Evolutionary conservation across 2,888 invertebrate species (phyloP), one percentile per base, ranked within the genome.

Genomic region (Hyposoter didymator): DNA sequence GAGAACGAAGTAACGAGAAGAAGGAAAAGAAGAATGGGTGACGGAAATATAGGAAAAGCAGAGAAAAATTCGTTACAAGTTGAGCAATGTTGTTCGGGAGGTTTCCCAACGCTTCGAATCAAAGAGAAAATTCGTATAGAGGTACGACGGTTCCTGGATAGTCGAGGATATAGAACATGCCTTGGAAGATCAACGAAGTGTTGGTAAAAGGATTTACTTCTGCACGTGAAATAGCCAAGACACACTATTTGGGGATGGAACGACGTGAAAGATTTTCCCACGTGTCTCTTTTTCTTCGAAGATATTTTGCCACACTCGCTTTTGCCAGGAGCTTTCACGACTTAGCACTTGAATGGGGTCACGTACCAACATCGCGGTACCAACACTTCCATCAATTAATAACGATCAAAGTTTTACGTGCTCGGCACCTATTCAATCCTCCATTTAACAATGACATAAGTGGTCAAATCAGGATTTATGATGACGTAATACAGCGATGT

Each of bases 141-240:
- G 66, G 66, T 66, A 22, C 66, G 72, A 66, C 47, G 55, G 28
- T 32, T n/a, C 66, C 45, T 69, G 28, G 17, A 64, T n/a, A n/a
- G 32, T 43, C 39, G 39, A 64, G 66, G 55, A 47, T 73, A 47
- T 73, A 28, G 22, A 45, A 66, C 66, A 72, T 73, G 66, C 76
- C 19, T 12, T 22, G 72, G 45, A 78, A 78, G 82, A 78, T 82
- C 55, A 59, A 78, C 72, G 72, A 43, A 55, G 66, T 73, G 72
- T 78, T 82, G 78, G 72, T 66, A 22, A 78, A 78, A 73, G 78
- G 78, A 66, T 82, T 82, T 72, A 73, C 52, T 35, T 59, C 55
- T 43, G 47, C 47, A 73, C 82, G 78, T 66, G 82, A 35, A 72
- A 69, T 47, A 78, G 52, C 69, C 55, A 55, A 69, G 47, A 82